Evolutionary conservation across 1,140 invertebrate species (phyloP).

Genomic region (Conus ventricosus): DNA sequence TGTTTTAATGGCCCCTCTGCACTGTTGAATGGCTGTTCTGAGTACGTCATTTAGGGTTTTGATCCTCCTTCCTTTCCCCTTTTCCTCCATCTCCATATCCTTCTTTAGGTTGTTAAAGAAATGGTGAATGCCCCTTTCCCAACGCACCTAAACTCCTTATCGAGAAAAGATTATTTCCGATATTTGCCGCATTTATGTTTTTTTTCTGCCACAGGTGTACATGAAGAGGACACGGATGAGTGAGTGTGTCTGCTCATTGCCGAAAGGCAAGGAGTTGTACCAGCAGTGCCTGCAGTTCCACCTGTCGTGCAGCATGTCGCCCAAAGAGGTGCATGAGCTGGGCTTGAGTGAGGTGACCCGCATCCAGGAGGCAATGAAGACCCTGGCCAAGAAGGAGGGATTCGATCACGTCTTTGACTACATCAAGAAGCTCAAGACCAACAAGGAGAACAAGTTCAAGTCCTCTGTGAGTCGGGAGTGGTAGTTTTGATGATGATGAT

Average conservation of each 20-base stretch:
- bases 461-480: constrained; percentile 12
- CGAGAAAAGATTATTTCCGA: too few relatives aligned
- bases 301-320: constrained; percentile 62
- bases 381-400: constrained; percentile 57
- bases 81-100: too few relatives aligned
- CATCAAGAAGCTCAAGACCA: constrained; percentile 30
- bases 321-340: constrained; percentile 70
- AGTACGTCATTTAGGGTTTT: too few relatives aligned
- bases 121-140: neutral
- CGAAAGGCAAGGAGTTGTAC: constrained; percentile 68
- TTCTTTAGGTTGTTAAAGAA: neutral
- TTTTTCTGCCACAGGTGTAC: constrained; percentile 60
- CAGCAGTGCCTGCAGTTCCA: constrained; percentile 69
- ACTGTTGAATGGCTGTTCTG: too few relatives aligned
- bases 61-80: too few relatives aligned
- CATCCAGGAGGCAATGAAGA: constrained; percentile 68
- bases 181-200: neutral
- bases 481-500: too few relatives aligned
- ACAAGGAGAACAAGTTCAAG: constrained; percentile 34
- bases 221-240: constrained; percentile 54
- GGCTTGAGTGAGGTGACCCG: constrained; percentile 71
- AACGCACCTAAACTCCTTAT: neutral
- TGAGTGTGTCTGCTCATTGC: constrained; percentile 63
- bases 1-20: too few relatives aligned
- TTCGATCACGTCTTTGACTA: constrained; percentile 44